Evolutionary conservation across 2,113 vertebrate species (phyloP).

Genomic region (Apteryx owenii): DNA sequence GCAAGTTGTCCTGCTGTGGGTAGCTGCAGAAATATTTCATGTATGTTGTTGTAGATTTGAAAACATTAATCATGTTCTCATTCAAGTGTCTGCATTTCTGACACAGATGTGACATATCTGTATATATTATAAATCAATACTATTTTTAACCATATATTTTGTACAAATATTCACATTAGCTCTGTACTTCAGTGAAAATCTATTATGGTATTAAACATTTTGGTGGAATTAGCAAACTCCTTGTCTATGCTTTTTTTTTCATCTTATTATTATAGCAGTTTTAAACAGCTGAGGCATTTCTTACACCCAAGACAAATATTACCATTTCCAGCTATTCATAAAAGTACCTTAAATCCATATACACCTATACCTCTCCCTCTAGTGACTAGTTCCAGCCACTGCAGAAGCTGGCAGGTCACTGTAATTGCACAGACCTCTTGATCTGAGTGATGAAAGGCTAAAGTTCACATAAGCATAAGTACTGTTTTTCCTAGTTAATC

Average conservation of each 20-base stretch:
- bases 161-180: slow-evolving; percentile 82
- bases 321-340: background rate
- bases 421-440: background rate
- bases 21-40: slow-evolving; percentile 68
- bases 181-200: slow-evolving; percentile 78
- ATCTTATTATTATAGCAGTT: background rate
- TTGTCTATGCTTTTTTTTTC: background rate
- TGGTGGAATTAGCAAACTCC: slow-evolving; percentile 64
- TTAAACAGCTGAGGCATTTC: background rate
- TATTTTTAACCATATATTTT: slow-evolving; percentile 83
- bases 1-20: slow-evolving; percentile 63
- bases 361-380: slow-evolving; percentile 20
- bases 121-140: slow-evolving; percentile 81
- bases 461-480: background rate
- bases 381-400: slow-evolving; percentile 34
- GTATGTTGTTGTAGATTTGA: slow-evolving; percentile 68
- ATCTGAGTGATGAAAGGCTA: background rate
- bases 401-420: background rate
- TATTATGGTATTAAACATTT: slow-evolving; percentile 78
- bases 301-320: background rate
- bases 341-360: background rate
- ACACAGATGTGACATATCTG: slow-evolving; percentile 79
- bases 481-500: background rate
- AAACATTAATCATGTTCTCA: slow-evolving; percentile 60
- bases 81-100: slow-evolving; percentile 72